These are phyloP conservation scores for Larimichthys crocea DNA, from an alignment of 2,113 vertebrate genomes.

Conservation along the genomic window DNA sequence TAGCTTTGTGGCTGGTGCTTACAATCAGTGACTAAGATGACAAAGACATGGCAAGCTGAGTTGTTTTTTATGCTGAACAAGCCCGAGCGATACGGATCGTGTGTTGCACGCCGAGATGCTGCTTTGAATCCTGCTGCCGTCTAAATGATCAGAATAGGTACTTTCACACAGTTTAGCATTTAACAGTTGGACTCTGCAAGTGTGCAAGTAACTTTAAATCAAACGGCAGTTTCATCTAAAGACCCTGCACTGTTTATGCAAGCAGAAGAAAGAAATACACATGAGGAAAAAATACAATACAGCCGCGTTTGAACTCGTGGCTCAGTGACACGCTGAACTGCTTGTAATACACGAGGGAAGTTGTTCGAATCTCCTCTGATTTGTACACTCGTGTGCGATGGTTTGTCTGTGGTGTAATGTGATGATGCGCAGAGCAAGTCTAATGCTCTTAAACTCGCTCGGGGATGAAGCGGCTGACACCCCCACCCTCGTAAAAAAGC, in stretches of 20 bases:
- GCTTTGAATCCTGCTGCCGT: neutral
- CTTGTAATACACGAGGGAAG: constrained; percentile 30
- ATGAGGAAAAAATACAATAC: neutral
- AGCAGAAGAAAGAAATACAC: neutral
- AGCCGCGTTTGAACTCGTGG: constrained; percentile 14
- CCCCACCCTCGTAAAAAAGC: constrained; percentile 35
- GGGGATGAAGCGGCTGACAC: constrained; percentile 41
- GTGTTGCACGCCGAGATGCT: neutral
- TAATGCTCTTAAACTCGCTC: constrained; percentile 51
- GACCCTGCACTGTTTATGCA: neutral
- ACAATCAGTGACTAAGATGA: constrained; percentile 19
- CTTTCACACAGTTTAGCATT: constrained; percentile 5
- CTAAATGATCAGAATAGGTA: neutral
- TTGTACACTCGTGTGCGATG: constrained; percentile 19
- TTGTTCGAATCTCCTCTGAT: constrained; percentile 22
- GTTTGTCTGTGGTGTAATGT: constrained; percentile 29
- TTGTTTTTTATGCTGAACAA: neutral
- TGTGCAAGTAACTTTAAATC: neutral
- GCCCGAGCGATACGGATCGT: neutral
- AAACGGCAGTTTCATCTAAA: neutral
- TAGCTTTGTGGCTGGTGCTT: constrained; percentile 2
- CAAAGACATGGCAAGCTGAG: constrained; percentile 9
- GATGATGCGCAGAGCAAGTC: constrained; percentile 44
- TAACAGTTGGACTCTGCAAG: constrained; percentile 8
- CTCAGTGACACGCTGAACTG: constrained; percentile 22